phyloP scores from a whole-genome alignment of 2,113 vertebrate genomes.

The western clawed frog (Xenopus tropicalis) region DNA sequence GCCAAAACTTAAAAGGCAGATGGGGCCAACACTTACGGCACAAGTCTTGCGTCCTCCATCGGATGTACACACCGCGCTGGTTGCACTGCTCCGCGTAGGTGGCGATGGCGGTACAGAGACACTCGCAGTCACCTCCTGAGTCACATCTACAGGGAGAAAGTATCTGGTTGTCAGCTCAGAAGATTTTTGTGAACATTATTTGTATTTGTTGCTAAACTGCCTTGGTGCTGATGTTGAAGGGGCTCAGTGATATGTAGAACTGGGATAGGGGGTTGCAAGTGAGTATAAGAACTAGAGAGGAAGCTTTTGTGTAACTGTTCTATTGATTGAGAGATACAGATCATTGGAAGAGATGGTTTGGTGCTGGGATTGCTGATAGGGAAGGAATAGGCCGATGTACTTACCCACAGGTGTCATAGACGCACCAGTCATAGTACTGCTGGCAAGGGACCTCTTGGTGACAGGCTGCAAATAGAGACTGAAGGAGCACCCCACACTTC shows the following conservation, averaged over 20 bases:
- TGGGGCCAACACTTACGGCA: slow-evolving; percentile 69
- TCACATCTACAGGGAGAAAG: slow-evolving; percentile 58
- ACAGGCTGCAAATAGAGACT: slow-evolving; percentile 71
- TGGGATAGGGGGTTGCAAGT: too few species aligned
- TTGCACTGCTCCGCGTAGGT: slow-evolving; percentile 80
- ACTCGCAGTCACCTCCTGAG: slow-evolving; percentile 86
- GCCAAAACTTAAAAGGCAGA: too few species aligned
- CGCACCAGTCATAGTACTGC: slow-evolving; percentile 83
- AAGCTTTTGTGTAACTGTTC: too few species aligned
- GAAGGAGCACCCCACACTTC: slow-evolving; percentile 68
- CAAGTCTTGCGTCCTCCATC: slow-evolving; percentile 86
- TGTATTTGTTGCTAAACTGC: too few species aligned
- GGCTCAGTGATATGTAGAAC: too few species aligned
- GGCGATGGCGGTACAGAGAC: slow-evolving; percentile 84
- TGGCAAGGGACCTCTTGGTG: slow-evolving; percentile 74
- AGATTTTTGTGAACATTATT: too few species aligned
- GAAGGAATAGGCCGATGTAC: slow-evolving; percentile 39
- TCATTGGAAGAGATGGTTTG: too few species aligned
- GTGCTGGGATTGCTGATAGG: too few species aligned
- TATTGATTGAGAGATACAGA: too few species aligned
- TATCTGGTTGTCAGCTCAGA: too few species aligned
- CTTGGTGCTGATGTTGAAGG: too few species aligned
- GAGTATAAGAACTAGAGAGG: too few species aligned
- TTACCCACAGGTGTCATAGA: slow-evolving; percentile 87
- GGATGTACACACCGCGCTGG: slow-evolving; percentile 65